A percentile compares a stretch with the other conserved stretches of the same genome.
Evolutionary conservation across 2,113 vertebrate genomes (phyloP).

Genomic region (Smithornis capensis): DNA sequence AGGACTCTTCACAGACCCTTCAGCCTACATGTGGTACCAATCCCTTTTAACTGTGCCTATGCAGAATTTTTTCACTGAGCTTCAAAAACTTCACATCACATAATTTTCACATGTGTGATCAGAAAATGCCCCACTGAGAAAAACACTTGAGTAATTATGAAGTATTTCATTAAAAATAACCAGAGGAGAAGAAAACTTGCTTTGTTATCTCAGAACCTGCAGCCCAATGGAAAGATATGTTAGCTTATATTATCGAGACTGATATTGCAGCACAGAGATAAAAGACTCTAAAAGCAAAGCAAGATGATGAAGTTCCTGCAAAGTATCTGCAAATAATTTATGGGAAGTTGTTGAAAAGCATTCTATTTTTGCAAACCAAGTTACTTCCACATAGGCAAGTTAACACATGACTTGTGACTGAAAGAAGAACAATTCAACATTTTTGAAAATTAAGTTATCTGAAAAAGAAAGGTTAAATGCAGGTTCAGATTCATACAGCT

Average conservation of each 20-base stretch:
- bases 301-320: background rate
- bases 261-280: background rate
- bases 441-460: background rate
- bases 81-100: background rate
- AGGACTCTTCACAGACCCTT: background rate
- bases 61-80: background rate
- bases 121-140: background rate
- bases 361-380: background rate
- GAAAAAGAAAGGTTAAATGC: background rate
- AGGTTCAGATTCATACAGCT: background rate
- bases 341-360: background rate
- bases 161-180: background rate
- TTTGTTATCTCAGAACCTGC: background rate
- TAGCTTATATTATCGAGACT: background rate
- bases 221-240: background rate
- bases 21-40: rapidly evolving
- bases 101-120: background rate
- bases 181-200: background rate
- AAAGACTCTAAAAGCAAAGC: background rate
- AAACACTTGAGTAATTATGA: background rate
- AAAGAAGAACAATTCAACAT: background rate
- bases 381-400: background rate
- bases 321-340: background rate
- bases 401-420: background rate
- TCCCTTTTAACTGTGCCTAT: background rate